phyloP scores from a whole-genome alignment of 1,140 invertebrate genomes.

The Spodoptera litura region DNA sequence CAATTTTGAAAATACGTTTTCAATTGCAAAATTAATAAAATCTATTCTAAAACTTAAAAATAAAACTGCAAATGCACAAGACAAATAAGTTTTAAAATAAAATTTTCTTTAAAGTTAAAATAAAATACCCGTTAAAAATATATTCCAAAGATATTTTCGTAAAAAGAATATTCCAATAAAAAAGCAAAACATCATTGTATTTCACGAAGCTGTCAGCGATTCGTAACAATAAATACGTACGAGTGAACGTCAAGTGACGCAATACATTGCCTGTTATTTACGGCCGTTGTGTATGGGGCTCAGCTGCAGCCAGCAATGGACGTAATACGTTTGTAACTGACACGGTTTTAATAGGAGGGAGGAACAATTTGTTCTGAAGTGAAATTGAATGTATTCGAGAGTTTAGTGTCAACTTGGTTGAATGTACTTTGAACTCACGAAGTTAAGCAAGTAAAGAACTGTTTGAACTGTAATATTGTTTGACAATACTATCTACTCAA shows the following conservation, averaged over 20 bases:
- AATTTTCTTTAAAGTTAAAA: no score
- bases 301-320: slow-evolving; percentile 41
- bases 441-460: no score
- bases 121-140: no score
- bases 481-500: no score
- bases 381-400: neutral
- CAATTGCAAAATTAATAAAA: no score
- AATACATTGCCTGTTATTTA: slow-evolving; percentile 37
- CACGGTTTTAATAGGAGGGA: slow-evolving; percentile 18
- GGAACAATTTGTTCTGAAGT: neutral
- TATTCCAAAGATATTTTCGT: no score
- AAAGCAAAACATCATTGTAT: slow-evolving; percentile 6
- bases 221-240: slow-evolving; percentile 27
- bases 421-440: no score
- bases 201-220: slow-evolving; percentile 4
- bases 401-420: neutral
- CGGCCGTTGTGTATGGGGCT: neutral
- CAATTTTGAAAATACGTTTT: no score
- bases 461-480: no score
- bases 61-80: no score
- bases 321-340: slow-evolving; percentile 2
- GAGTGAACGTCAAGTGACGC: neutral
- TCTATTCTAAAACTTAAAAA: no score
- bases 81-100: no score
- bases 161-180: neutral